Conservation (phyloP, 64 coral and sea anemone species). For the Platygyra sinensis region DNA sequence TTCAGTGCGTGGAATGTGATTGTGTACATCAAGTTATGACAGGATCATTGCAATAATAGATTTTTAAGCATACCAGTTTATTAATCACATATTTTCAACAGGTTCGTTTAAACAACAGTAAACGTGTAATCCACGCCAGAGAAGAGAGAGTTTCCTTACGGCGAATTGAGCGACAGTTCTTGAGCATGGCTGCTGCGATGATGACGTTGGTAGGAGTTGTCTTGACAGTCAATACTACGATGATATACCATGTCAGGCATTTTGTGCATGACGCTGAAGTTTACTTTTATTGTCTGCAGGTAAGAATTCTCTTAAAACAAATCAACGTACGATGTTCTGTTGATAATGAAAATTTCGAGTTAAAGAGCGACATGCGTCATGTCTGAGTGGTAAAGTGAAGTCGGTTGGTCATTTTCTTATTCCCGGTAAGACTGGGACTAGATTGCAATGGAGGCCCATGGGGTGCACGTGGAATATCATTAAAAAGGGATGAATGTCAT, state of each 20-base stretch:
- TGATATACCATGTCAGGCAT: slow-evolving; percentile 50
- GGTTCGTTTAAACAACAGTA: slow-evolving; percentile 65
- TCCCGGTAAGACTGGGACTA: no score
- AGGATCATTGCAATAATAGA: no score
- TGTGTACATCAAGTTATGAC: no score
- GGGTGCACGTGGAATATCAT: no score
- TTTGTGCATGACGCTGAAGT: slow-evolving; percentile 63
- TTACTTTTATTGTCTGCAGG: slow-evolving; percentile 89
- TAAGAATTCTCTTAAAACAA: neutral
- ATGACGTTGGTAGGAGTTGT: slow-evolving; percentile 63
- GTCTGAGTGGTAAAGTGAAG: no score
- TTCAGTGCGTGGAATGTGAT: no score
- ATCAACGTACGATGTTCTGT: no score
- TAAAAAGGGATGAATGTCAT: no score
- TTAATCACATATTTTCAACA: neutral
- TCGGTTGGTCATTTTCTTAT: no score
- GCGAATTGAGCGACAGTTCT: slow-evolving; percentile 87
- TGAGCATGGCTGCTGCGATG: slow-evolving; percentile 76
- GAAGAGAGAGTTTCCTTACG: slow-evolving; percentile 72
- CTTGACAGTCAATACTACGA: slow-evolving; percentile 56
- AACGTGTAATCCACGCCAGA: slow-evolving; percentile 65
- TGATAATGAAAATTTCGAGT: no score
- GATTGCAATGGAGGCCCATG: no score
- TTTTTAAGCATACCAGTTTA: neutral
- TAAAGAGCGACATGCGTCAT: no score